Conservation (phyloP, 2,113 vertebrate genomes). For the Aldabrachelys gigantea region DNA sequence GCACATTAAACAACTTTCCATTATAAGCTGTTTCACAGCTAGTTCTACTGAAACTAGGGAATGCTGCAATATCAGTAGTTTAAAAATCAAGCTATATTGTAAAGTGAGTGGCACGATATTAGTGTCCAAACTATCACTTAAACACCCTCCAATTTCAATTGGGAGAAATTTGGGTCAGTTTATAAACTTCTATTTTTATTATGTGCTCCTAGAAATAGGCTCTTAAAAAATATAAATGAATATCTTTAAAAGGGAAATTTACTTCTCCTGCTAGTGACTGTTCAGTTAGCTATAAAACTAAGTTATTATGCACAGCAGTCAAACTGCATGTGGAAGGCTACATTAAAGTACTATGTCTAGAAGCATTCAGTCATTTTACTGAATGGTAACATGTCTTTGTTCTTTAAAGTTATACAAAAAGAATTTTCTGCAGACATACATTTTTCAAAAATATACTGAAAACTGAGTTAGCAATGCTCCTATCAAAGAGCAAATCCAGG, state of each 20-base stretch:
- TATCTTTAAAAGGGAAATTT: too few relatives aligned
- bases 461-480: neutral
- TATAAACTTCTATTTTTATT: too few relatives aligned
- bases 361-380: neutral
- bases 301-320: neutral
- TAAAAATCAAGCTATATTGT: neutral
- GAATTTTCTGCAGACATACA: neutral
- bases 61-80: neutral
- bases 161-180: too few relatives aligned
- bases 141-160: too few relatives aligned
- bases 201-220: too few relatives aligned
- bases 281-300: neutral
- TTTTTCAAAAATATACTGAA: neutral
- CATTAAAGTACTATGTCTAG: neutral
- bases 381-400: neutral
- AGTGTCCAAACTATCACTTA: too few relatives aligned
- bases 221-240: too few relatives aligned
- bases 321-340: neutral
- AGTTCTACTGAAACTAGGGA: neutral
- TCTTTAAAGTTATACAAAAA: neutral
- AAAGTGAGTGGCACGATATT: neutral
- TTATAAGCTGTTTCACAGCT: too few relatives aligned
- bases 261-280: too few relatives aligned
- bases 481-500: neutral
- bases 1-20: neutral